These are phyloP conservation scores for Plusia festucae DNA, from an alignment of 2,888 invertebrate genomes.

Conservation along the genomic window DNA sequence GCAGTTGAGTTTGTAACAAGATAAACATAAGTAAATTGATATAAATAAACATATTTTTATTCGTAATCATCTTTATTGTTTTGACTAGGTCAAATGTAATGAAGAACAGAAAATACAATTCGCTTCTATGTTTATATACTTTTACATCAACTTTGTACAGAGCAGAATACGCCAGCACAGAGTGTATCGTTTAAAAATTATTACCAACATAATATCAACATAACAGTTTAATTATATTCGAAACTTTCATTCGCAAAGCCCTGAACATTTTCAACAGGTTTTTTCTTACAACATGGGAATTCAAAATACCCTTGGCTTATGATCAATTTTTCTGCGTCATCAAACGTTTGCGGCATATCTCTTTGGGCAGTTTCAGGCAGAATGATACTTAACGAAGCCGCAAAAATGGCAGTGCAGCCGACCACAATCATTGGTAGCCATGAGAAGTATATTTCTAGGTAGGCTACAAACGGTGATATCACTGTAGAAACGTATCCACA, in stretches of 20 bases:
- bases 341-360: constrained; percentile 80
- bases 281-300: constrained; percentile 65
- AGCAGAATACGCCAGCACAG: not conserved
- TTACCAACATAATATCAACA: not conserved
- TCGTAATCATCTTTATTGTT: not conserved
- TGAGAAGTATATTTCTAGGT: constrained; percentile 65
- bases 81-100: not conserved
- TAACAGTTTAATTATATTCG: not conserved
- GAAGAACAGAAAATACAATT: not conserved
- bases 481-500: constrained; percentile 73
- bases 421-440: constrained; percentile 76
- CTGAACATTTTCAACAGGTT: not conserved
- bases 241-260: constrained; percentile 39
- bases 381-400: constrained; percentile 63
- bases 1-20: no score
- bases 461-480: constrained; percentile 79
- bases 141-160: not conserved
- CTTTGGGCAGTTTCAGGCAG: constrained; percentile 78
- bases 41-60: not conserved
- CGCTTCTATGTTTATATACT: not conserved
- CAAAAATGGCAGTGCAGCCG: constrained; percentile 63
- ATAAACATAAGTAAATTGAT: no score
- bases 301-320: constrained; percentile 69
- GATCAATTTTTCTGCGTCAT: constrained; percentile 74
- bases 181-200: not conserved